Conservation (phyloP, 2,113 vertebrate species). For the Cricetomys ansorgei region DNA sequence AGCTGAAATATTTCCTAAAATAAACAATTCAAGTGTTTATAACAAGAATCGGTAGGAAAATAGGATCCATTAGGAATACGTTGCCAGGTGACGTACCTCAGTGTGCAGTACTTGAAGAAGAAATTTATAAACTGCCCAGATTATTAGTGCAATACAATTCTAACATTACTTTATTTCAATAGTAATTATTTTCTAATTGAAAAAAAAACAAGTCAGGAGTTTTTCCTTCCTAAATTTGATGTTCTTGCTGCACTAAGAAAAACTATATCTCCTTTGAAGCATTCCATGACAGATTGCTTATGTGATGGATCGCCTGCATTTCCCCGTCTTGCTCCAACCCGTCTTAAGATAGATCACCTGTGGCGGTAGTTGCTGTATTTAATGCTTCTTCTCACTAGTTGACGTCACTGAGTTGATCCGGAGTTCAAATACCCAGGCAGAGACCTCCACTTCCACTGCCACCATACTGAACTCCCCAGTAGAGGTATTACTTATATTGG, state of each 20-base stretch:
- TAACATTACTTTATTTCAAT: slow-evolving; percentile 42
- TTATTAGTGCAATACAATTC: background rate
- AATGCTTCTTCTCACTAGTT: slow-evolving; percentile 42
- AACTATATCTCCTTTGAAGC: slow-evolving; percentile 60
- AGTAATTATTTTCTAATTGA: slow-evolving; percentile 55
- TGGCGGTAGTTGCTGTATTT: slow-evolving; percentile 42
- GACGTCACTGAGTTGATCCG: background rate
- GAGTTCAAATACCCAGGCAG: background rate
- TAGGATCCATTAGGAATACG: background rate
- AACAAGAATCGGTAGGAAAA: slow-evolving; percentile 42
- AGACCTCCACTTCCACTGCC: background rate
- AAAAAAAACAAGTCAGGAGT: background rate
- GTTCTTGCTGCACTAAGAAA: slow-evolving; percentile 58
- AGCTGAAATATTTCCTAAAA: slow-evolving; percentile 48
- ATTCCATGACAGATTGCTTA: slow-evolving; percentile 51
- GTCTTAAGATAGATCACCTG: slow-evolving; percentile 52
- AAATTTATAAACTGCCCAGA: slow-evolving; percentile 28
- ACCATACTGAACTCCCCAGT: slow-evolving; percentile 15
- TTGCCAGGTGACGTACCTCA: slow-evolving; percentile 32
- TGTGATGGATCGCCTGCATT: slow-evolving; percentile 56
- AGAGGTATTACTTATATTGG: slow-evolving; percentile 37
- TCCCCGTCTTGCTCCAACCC: slow-evolving; percentile 37
- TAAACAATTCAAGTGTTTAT: slow-evolving; percentile 20
- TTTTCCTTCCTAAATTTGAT: slow-evolving; percentile 45
- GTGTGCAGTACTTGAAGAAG: slow-evolving; percentile 1